phyloP scores from a whole-genome alignment of 2,113 vertebrate species.

The Mustelus asterias region DNA sequence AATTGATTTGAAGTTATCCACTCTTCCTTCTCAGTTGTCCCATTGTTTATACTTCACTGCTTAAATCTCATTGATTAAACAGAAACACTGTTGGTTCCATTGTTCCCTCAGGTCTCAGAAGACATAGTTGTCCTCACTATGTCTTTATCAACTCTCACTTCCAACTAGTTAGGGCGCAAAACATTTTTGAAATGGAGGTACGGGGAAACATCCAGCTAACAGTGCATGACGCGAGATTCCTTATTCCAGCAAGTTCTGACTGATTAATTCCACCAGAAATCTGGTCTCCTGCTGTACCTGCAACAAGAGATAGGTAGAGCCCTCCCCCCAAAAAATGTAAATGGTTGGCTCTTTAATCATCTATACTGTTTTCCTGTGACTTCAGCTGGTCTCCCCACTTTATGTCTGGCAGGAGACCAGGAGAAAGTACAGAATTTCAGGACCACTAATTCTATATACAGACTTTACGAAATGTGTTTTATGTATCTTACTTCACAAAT shows the following conservation, averaged over 20 bases:
- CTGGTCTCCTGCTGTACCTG: neutral
- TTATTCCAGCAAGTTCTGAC: neutral
- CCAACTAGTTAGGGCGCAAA: neutral
- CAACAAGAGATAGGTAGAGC: neutral
- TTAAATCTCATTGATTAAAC: neutral
- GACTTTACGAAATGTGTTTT: constrained; percentile 19
- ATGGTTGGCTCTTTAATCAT: neutral
- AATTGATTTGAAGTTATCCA: neutral
- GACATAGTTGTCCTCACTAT: too few relatives aligned
- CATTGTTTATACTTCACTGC: neutral
- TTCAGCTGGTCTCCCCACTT: neutral
- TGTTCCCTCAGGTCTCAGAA: neutral
- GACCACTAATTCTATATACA: neutral
- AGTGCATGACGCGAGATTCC: neutral
- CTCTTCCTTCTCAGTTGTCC: neutral
- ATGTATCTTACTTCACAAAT: neutral
- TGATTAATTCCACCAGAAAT: neutral
- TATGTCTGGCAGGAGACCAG: neutral
- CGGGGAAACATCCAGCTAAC: neutral
- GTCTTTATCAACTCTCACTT: neutral
- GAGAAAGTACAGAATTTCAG: neutral
- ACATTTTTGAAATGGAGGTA: neutral
- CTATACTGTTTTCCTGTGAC: neutral
- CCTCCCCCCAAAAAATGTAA: neutral
- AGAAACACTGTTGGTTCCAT: neutral